Evolutionary conservation across 2,888 invertebrate species (phyloP), one percentile per base, ranked within the genome.

Genomic region (Xestia ashworthii): DNA sequence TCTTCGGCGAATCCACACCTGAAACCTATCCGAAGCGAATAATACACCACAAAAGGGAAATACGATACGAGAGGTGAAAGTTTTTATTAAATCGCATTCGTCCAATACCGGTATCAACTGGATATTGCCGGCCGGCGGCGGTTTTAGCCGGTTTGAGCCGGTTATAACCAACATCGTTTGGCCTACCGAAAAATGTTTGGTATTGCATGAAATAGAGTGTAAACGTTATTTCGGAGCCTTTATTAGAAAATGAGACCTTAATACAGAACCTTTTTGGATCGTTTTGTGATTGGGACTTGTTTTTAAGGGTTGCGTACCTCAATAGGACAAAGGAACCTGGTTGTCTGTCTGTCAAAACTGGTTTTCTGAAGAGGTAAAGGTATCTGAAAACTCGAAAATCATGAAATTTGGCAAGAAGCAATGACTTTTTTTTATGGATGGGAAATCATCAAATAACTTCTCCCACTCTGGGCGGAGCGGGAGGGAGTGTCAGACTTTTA

Each of bases 81-180:
- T 83, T 75, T 67, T 76, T 76, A 82, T 79, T 83, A 78, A 85
- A 89, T 85, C 82, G 84, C 80, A 86, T 88, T 87, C 82, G 76
- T 80, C 67, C 79, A 86, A 88, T 87, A 84, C 81, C 82, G 80
- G 84, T 83, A 87, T 88, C 84, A 84, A 83, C 83, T 85, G 82
- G 88, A 89, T 90, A 88, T 86, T 81, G 83, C 81, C 71, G 82
- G 75, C 88, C 84, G 75, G 58, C 71, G 85, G 88, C 88, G 87
- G 87, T 86, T 83, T 80, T 81, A 83, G 70, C 72, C 78, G 72
- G 78, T 85, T 72, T 72, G 69, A 82, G 69, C 85, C 58, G 70
- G 82, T 85, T 83, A 73, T 78, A 82, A 82, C 83, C 71, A 71
- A 84, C 79, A 72, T 70, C 71, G 86, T 85, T 78, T 62, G 73